Evolutionary conservation across 1,140 invertebrate species (phyloP).

Genomic region (Drosophila ironensis): DNA sequence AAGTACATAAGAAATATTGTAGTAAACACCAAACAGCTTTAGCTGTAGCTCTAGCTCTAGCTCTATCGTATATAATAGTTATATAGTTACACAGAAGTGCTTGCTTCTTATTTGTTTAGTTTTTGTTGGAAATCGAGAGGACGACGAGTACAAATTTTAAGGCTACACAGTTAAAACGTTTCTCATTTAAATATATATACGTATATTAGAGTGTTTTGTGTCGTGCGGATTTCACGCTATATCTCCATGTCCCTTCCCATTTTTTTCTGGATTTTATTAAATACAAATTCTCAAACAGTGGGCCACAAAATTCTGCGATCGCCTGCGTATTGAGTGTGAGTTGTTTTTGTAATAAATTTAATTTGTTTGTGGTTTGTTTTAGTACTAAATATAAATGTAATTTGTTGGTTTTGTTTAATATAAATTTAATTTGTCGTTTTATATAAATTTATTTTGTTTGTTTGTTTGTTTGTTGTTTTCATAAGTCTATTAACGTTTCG

Average conservation of each 20-base stretch:
- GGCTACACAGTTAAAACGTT: constrained; percentile 77
- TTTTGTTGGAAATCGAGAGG: constrained; percentile 52
- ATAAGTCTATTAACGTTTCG: constrained; percentile 79
- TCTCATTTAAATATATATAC: constrained; percentile 45
- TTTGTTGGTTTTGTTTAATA: constrained; percentile 24
- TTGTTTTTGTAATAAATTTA: constrained; percentile 34
- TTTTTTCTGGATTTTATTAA: constrained; percentile 10
- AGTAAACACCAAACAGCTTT: constrained; percentile 38
- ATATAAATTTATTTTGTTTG: constrained; percentile 40
- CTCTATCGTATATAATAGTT: constrained; percentile 1
- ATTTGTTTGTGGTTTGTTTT: constrained; percentile 13
- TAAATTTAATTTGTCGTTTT: constrained; percentile 25
- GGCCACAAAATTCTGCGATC: constrained; percentile 8
- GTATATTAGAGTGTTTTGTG: constrained; percentile 44
- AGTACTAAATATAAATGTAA: constrained; percentile 37
- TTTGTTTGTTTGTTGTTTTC: constrained; percentile 38
- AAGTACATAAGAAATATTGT: constrained; percentile 49
- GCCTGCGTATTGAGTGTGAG: constrained; percentile 26
- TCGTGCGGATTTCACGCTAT: constrained; percentile 17
- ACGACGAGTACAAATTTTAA: constrained; percentile 62
- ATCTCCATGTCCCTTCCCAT: not conserved
- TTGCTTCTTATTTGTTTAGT: constrained; percentile 3
- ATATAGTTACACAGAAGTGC: constrained; percentile 12
- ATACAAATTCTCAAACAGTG: constrained; percentile 9
- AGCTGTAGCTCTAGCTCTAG: constrained; percentile 10